Evolutionary conservation across 2,113 vertebrate species (phyloP), one percentile per base, ranked within the genome.

Genomic region (Ciconia maguari): DNA sequence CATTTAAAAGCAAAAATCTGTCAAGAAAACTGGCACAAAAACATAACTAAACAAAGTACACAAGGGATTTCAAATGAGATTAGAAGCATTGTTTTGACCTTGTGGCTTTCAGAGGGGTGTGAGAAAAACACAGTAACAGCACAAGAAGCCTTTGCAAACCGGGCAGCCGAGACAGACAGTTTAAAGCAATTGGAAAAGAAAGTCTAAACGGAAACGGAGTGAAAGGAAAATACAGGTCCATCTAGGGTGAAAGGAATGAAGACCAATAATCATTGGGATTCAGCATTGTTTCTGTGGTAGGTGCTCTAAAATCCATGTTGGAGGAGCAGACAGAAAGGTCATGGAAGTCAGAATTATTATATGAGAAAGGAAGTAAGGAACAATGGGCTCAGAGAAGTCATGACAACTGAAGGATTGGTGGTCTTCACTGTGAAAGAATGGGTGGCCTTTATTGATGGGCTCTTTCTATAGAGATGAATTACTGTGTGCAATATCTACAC

Each of bases 311-410:
- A 88, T 75, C 92, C 21, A 26, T n/a, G 66, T 76, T 96, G 88
- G 79, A 96, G 61, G 71, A 96, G 81, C 94, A 96, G 94, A 93
- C 96, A 94, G 92, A 97, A 88, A 97, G 96, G 93, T 97, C 92
- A 90, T 34, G 9, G 88, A 89, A 97, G 94, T 97, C 96, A 97
- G 86, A 97, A 97, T 97, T 97, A 97, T 94, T 98, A 93, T 87
- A 94, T 92, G 93, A 94, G 96, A 98, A 96, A 97, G 97, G 94
- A 98, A 98, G 94, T 60, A 7, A 76, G 62, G 75, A 97, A 97
- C 94, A 97, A 97, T 87, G 58, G 74, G 46, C 49, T 91, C 30
- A 64, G 76, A 92, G 55, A 71, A 94, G 84, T 83, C 55, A 19
- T 92, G 90, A 88, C 91, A 95, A 79, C 95, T 24, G 22, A 69